Evolutionary conservation across 2,113 vertebrate species (phyloP).

Genomic region (Trogon melanurus): DNA sequence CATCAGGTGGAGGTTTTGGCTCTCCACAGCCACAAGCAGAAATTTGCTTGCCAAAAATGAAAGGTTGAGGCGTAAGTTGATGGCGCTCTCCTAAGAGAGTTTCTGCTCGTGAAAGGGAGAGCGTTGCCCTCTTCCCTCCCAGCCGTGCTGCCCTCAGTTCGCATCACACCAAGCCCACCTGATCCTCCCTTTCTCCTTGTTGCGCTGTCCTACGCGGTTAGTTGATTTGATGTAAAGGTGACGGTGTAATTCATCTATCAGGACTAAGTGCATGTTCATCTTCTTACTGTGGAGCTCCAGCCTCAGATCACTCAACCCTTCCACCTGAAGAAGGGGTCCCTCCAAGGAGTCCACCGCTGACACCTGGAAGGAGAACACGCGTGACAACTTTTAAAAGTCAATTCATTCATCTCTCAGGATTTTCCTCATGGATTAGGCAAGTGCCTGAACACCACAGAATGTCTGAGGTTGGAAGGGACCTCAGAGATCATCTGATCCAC

Average conservation of each 20-base stretch:
- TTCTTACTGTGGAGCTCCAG: conserved; percentile 97
- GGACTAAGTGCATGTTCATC: conserved; percentile 94
- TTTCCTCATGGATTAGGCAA: background rate
- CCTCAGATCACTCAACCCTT: conserved; percentile 92
- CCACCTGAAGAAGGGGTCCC: conserved; percentile 92
- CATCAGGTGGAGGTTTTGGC: background rate
- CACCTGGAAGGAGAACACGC: conserved; percentile 76
- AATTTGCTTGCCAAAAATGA: background rate
- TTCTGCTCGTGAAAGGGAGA: background rate
- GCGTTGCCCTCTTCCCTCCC: accelerated
- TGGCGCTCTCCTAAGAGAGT: background rate
- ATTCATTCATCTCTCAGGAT: background rate
- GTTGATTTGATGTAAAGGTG: conserved; percentile 98
- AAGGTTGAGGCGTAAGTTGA: accelerated
- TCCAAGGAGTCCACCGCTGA: conserved; percentile 93
- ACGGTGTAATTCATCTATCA: conserved; percentile 95
- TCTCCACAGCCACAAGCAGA: background rate
- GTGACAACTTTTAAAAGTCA: too few species aligned
- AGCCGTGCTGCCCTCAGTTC: too few species aligned
- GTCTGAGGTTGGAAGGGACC: too few species aligned
- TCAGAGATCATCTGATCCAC: too few species aligned
- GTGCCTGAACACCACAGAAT: background rate
- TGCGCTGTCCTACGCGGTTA: conserved; percentile 85
- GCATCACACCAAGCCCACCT: conserved; percentile 52
- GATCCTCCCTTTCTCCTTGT: conserved; percentile 80